Evolutionary conservation across 2,888 invertebrate species (phyloP).

Genomic region (Lepidochrysops patricia): DNA sequence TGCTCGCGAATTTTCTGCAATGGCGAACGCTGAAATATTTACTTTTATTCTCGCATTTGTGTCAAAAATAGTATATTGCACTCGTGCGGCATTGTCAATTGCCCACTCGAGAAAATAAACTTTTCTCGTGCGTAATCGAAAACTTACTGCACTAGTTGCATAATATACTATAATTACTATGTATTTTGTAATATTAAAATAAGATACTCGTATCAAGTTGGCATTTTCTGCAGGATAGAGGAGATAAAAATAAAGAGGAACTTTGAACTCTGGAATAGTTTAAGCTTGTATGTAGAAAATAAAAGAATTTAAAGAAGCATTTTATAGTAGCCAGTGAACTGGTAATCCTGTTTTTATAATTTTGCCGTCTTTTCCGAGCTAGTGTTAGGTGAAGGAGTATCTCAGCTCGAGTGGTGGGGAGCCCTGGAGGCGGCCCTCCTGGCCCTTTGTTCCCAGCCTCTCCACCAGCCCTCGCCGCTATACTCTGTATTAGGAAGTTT

Average conservation of each 20-base stretch:
- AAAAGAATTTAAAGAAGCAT: not conserved
- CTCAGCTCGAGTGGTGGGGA: conserved; percentile 48
- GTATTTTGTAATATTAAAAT: no score
- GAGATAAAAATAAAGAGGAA: not conserved
- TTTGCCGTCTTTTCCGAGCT: conserved; percentile 40
- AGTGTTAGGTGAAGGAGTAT: conserved; percentile 50
- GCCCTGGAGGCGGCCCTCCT: conserved; percentile 46
- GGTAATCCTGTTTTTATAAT: conserved; percentile 35
- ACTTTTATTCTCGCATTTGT: no score
- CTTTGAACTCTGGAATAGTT: not conserved
- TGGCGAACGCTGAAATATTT: no score
- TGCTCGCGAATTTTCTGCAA: no score
- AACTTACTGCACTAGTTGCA: no score
- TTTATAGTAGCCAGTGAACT: conserved; percentile 22
- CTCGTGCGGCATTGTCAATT: no score
- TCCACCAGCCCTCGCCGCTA: conserved; percentile 19
- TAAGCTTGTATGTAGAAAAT: not conserved
- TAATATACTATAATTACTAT: no score
- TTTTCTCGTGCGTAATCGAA: no score
- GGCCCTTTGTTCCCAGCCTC: conserved; percentile 45
- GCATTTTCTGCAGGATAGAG: not conserved
- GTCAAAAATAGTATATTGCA: no score
- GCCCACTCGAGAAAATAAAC: no score
- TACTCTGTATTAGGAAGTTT: conserved; percentile 18
- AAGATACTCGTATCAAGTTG: not conserved